Base-by-base conservation (phyloP, 2,888 invertebrate genomes). In the Polia nebulosa region DNA sequence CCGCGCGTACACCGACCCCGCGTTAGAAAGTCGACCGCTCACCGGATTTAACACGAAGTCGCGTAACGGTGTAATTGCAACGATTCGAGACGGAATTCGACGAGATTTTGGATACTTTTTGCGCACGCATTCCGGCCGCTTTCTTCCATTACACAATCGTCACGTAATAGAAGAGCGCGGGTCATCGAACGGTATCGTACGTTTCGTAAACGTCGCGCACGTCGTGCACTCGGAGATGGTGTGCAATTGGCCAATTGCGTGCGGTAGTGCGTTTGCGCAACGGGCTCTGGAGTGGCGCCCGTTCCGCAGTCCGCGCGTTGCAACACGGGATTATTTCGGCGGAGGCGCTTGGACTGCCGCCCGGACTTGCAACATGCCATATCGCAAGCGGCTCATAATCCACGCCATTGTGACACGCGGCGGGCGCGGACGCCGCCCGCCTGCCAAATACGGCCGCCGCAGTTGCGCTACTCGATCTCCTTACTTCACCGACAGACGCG, bases 1-100 rank as follows among this genome's bases (percentile, higher is more conserved):
- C 87, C 89, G 89, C 88, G 91, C 92, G 94, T 95, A 91, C 95
- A 92, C 93, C 95, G 95, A 94, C 95, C 94, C 92, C 95, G 92
- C 91, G 94, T 93, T 95, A 95, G 95, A 95, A 95, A 95, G 95
- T 95, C 95, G 93, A 93, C 93, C 95, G 92, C 90, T 94, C 94
- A 93, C 94, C 95, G 95, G 95, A 95, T 95, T 94, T 92, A 92
- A 94, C 93, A 92, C 91, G 90, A 89, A 78, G 87, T 90, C 87
- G 93, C 94, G 93, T 95, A 94, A 95, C 95, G 92, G 94, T 91
- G 94, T 93, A 94, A 95, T 94, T 95, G 95, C 94, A 92, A 92
- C 91, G 87, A 93, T 92, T 93, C 91, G 93, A 92, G 90, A 89
- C 92, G 90, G 92, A 92, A 91, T 93, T 91, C 91, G 88, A 91